Conservation (phyloP, 1,140 invertebrate species). For the Halictus rubicundus region DNA sequence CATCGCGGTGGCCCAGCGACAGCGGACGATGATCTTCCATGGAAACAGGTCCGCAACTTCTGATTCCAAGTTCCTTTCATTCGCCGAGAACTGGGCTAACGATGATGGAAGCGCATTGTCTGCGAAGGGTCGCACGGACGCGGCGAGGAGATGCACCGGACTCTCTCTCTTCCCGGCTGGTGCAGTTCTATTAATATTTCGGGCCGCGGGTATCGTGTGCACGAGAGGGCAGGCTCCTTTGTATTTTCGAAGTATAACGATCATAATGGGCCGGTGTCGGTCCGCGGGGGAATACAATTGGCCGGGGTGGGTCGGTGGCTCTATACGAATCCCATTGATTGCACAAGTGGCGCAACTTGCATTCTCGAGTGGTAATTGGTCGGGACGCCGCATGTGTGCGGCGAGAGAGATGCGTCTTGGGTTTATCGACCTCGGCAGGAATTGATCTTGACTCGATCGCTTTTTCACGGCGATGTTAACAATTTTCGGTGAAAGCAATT, state of each 20-base stretch:
- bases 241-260: slow-evolving; percentile 62
- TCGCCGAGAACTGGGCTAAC: slow-evolving; percentile 1
- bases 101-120: slow-evolving; percentile 39
- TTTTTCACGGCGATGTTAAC: no score
- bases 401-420: slow-evolving; percentile 31
- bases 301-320: slow-evolving; percentile 30
- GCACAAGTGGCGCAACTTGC: slow-evolving; percentile 61
- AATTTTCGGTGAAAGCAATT: no score
- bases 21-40: not conserved
- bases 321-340: slow-evolving; percentile 61
- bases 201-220: slow-evolving; percentile 14
- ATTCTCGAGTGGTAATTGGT: slow-evolving; percentile 64
- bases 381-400: slow-evolving; percentile 32
- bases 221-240: slow-evolving; percentile 47
- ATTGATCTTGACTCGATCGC: not conserved
- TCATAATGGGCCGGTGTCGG: slow-evolving; percentile 50
- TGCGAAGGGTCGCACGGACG: not conserved
- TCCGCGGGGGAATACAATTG: slow-evolving; percentile 58
- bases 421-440: slow-evolving; percentile 39
- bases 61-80: slow-evolving; percentile 11
- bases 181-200: slow-evolving; percentile 42
- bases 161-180: not conserved
- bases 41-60: not conserved
- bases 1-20: no score
- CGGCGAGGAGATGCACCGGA: not conserved